phyloP scores from a whole-genome alignment of 2,888 invertebrate species.

The Euzophera pinguis region DNA sequence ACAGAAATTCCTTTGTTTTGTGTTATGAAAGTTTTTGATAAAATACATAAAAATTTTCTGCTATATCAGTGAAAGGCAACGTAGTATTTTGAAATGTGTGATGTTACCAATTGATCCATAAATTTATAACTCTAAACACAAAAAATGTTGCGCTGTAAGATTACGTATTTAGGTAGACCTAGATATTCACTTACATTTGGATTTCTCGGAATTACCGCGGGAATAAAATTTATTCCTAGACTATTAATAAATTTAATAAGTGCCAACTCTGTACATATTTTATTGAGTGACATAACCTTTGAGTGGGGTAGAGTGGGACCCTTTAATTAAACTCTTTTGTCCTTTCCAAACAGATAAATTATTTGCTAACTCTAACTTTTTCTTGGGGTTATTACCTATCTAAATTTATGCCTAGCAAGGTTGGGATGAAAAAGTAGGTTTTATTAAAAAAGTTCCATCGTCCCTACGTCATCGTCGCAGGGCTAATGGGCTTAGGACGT shows the following conservation, averaged over 20 bases:
- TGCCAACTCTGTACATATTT: neutral
- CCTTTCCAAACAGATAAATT: constrained; percentile 46
- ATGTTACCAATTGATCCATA: too few relatives aligned
- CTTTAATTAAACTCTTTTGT: constrained; percentile 38
- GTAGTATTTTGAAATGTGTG: too few relatives aligned
- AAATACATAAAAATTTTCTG: too few relatives aligned
- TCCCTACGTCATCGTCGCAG: constrained; percentile 30
- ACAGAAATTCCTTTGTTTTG: too few relatives aligned
- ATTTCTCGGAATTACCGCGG: too few relatives aligned
- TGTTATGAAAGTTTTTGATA: too few relatives aligned
- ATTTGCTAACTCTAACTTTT: constrained; percentile 49
- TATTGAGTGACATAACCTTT: constrained; percentile 1
- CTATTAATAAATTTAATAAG: neutral
- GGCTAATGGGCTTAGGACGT: constrained; percentile 19
- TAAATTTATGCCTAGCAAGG: constrained; percentile 54
- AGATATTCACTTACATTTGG: too few relatives aligned
- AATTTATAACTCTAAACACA: too few relatives aligned
- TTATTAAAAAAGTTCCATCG: constrained; percentile 68
- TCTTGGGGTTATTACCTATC: constrained; percentile 44
- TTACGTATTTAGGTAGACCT: too few relatives aligned
- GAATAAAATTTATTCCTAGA: too few relatives aligned
- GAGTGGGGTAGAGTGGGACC: constrained; percentile 15
- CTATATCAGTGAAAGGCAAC: too few relatives aligned
- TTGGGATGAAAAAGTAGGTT: constrained; percentile 45
- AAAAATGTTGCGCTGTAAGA: too few relatives aligned